Evolutionary conservation across 2,888 invertebrate species (phyloP).

Genomic region (Melolontha melolontha): DNA sequence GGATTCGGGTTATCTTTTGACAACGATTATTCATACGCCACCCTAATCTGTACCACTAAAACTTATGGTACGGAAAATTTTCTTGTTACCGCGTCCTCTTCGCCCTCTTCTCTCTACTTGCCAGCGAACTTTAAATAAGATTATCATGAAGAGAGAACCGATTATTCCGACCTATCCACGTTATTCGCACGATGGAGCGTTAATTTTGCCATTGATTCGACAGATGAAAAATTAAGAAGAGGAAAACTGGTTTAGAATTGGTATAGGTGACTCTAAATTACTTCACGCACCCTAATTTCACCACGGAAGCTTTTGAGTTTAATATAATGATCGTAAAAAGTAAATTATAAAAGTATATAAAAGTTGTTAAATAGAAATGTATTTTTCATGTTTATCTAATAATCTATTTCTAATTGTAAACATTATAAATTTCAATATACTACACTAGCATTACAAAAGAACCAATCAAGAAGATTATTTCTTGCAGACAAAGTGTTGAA

Average conservation of each 20-base stretch:
- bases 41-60: constrained; percentile 40
- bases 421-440: too few relatives aligned
- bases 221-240: constrained; percentile 30
- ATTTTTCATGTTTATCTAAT: too few relatives aligned
- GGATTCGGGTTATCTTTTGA: constrained; percentile 42
- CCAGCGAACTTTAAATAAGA: constrained; percentile 32
- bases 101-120: neutral
- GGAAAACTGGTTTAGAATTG: neutral
- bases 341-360: too few relatives aligned
- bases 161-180: neutral
- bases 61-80: constrained; percentile 43
- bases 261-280: neutral
- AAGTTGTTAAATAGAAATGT: too few relatives aligned
- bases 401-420: too few relatives aligned
- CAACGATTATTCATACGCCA: constrained; percentile 42
- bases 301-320: neutral
- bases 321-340: too few relatives aligned
- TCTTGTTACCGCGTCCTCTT: constrained; percentile 8
- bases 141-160: constrained; percentile 14
- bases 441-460: too few relatives aligned
- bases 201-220: constrained; percentile 27
- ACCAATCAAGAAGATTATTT: too few relatives aligned
- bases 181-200: constrained; percentile 23
- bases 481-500: too few relatives aligned
- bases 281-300: constrained; percentile 1